Conservation (phyloP, 2,888 invertebrate genomes). For the Leucophenga maculata region DNA sequence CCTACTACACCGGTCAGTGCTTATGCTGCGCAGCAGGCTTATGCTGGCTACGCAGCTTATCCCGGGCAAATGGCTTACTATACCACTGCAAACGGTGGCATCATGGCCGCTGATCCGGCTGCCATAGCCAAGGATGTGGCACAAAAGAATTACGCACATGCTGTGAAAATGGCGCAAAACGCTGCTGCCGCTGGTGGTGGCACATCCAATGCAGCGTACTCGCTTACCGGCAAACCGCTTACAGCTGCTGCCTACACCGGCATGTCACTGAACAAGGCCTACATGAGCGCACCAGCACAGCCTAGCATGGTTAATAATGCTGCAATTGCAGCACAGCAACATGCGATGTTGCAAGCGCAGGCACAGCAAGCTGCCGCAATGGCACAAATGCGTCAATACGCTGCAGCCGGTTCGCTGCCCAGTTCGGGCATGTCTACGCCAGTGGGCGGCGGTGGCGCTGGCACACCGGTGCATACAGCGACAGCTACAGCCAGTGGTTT, state of each 20-base stretch:
- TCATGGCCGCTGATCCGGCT: constrained; percentile 75
- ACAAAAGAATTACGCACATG: constrained; percentile 86
- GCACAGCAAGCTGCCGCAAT: constrained; percentile 33
- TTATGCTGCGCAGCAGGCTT: constrained; percentile 50
- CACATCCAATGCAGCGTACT: constrained; percentile 42
- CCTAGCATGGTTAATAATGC: constrained; percentile 30
- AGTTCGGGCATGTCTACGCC: constrained; percentile 56
- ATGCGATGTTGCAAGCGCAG: constrained; percentile 49
- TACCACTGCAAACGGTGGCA: constrained; percentile 60
- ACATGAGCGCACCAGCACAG: constrained; percentile 41
- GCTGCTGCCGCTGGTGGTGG: constrained; percentile 53
- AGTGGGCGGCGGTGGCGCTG: constrained; percentile 49
- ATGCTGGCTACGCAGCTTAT: constrained; percentile 45
- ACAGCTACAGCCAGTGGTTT: constrained; percentile 38
- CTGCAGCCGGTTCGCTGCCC: constrained; percentile 45
- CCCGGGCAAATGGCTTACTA: constrained; percentile 42
- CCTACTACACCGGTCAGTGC: constrained; percentile 29
- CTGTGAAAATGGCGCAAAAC: constrained; percentile 76
- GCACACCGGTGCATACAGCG: constrained; percentile 52
- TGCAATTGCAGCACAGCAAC: constrained; percentile 43
- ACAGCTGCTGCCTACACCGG: constrained; percentile 80
- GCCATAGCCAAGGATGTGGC: constrained; percentile 85
- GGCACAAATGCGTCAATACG: constrained; percentile 49
- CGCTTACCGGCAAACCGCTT: constrained; percentile 73
- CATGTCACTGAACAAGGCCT: constrained; percentile 78